phyloP scores from a whole-genome alignment of 2,113 vertebrate genomes.

The human region GRCh38 chr7:17314001-17314500 shows the following conservation, averaged over 20 bases:
- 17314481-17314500: background rate
- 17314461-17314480: conserved; percentile 16
- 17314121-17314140: background rate
- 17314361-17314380: background rate
- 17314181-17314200: background rate
- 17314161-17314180: background rate
- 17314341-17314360: background rate
- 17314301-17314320: background rate
- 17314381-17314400: background rate
- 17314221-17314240: background rate
- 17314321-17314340: background rate
- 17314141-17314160: background rate
- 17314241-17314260: background rate
- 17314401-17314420: background rate
- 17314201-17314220: background rate
- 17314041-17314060: conserved; percentile 47
- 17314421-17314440: background rate
- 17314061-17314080: conserved; percentile 48
- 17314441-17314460: background rate
- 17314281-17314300: background rate
- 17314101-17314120: background rate
- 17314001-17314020: conserved; percentile 54
- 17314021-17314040: conserved; percentile 66
- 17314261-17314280: background rate
- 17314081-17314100: conserved; percentile 48